A percentile compares a stretch with the other conserved stretches of the same genome.
Evolutionary conservation across 2,113 vertebrate genomes (phyloP).

Genomic region (Seriola dumerili): DNA sequence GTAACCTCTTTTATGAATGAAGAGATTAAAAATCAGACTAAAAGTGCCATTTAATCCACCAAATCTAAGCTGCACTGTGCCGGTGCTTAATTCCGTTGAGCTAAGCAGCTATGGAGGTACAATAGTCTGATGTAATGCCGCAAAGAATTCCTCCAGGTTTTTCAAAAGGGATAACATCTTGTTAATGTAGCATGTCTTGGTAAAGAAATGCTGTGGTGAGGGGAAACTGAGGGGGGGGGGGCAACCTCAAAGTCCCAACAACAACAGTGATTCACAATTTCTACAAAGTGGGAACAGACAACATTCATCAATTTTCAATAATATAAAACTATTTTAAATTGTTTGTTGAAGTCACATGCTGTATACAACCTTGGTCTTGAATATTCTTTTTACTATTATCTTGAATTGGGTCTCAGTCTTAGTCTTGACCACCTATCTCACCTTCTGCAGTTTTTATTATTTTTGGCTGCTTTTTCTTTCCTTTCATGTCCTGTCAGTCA

Average conservation of each 20-base stretch:
- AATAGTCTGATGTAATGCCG: slow-evolving; percentile 50
- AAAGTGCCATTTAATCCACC: slow-evolving; percentile 59
- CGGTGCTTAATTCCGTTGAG: slow-evolving; percentile 38
- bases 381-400: neutral
- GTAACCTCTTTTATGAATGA: slow-evolving; percentile 53
- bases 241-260: neutral
- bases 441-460: no score
- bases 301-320: neutral
- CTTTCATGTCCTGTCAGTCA: no score
- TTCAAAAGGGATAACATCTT: slow-evolving; percentile 39
- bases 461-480: neutral
- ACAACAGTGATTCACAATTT: neutral
- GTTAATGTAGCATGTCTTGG: slow-evolving; percentile 32
- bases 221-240: neutral
- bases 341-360: neutral
- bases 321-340: neutral
- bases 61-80: slow-evolving; percentile 37
- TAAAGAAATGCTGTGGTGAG: slow-evolving; percentile 13
- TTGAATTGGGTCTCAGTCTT: neutral
- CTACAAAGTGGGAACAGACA: neutral
- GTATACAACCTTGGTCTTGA: neutral
- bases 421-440: no score
- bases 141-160: slow-evolving; percentile 43
- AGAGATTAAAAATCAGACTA: slow-evolving; percentile 51
- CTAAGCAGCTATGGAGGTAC: slow-evolving; percentile 56